phyloP scores from a whole-genome alignment of 1,140 invertebrate species.

The Dryas iulia region DNA sequence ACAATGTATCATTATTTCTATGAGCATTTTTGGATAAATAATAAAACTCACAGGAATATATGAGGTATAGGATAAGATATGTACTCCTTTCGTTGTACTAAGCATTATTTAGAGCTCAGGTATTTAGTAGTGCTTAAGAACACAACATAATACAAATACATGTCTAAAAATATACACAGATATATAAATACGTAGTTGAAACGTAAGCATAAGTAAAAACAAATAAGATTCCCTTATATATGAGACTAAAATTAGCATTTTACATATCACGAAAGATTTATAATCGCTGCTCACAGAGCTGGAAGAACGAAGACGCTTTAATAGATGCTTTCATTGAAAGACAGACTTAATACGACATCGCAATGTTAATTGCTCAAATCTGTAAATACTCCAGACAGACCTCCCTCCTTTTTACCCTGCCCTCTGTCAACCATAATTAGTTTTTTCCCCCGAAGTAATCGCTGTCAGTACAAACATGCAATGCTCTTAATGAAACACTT shows the following conservation, averaged over 20 bases:
- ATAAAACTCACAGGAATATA: no score
- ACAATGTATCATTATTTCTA: background rate
- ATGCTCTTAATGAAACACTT: constrained; percentile 66
- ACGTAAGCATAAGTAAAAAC: background rate
- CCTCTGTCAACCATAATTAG: constrained; percentile 72
- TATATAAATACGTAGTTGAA: no score
- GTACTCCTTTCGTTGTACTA: no score
- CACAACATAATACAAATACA: no score
- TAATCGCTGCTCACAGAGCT: constrained; percentile 14
- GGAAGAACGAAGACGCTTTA: constrained; percentile 23
- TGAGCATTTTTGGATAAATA: background rate
- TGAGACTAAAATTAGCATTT: background rate
- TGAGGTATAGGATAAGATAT: no score
- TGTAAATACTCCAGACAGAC: constrained; percentile 45
- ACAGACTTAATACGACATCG: constrained; percentile 35
- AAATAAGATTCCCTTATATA: no score
- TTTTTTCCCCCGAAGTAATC: constrained; percentile 64
- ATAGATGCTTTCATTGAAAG: constrained; percentile 33
- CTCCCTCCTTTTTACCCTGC: constrained; percentile 40
- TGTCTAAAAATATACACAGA: no score
- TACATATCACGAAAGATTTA: background rate
- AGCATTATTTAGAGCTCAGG: no score
- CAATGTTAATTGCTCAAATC: constrained; percentile 48
- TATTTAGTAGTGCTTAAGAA: no score
- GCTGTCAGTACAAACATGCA: constrained; percentile 62